A percentile compares a stretch with the other conserved stretches of the same genome.
Conservation (phyloP, 1,140 invertebrate genomes). For the Tigriopus japonicus region DNA sequence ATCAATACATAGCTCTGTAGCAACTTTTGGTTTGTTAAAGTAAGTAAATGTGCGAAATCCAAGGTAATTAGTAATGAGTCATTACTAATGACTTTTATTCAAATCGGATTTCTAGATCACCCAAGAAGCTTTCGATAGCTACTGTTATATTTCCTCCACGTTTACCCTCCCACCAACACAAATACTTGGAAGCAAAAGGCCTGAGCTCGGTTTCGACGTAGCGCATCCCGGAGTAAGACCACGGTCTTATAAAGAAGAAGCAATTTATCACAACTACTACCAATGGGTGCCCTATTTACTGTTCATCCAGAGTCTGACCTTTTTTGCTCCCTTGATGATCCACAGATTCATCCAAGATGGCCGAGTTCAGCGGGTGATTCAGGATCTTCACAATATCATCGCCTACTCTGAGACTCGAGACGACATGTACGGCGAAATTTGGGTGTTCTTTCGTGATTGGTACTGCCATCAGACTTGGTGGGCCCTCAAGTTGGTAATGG, state of each 20-base stretch:
- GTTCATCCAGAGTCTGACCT: constrained; percentile 21
- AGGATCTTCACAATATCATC: background rate
- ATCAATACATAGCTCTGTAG: no score
- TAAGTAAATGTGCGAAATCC: no score
- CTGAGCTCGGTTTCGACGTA: constrained; percentile 25
- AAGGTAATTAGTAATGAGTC: no score
- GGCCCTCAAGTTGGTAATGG: background rate
- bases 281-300: constrained; percentile 27
- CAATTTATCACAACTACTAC: constrained; percentile 24
- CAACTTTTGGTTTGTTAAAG: no score
- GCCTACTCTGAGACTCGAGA: background rate
- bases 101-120: constrained; percentile 19
- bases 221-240: constrained; percentile 23
- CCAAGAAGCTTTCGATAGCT: constrained; percentile 26
- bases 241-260: no score
- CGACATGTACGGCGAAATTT: background rate
- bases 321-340: background rate
- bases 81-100: no score
- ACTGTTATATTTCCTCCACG: constrained; percentile 71
- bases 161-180: constrained; percentile 71
- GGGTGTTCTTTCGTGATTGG: background rate
- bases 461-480: background rate
- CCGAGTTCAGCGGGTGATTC: background rate
- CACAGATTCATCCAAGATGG: background rate
- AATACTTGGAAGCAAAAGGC: no score